Percentiles rank a stretch among this genome's conserved stretches.
phyloP scores from a whole-genome alignment of 2,888 invertebrate genomes.

The Arenicola marina region DNA sequence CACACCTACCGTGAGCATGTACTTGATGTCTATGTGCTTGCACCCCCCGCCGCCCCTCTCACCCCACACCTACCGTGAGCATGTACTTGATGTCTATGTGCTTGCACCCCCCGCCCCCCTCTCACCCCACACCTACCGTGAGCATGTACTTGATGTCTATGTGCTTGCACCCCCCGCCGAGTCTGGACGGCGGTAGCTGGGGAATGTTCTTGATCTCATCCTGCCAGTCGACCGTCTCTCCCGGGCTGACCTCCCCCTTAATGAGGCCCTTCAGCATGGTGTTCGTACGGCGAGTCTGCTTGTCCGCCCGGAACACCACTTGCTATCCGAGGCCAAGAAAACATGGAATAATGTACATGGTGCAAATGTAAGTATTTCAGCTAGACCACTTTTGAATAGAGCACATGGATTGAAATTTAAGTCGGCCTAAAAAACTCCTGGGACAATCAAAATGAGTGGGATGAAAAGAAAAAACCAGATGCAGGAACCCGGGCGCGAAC shows the following conservation, averaged over 20 bases:
- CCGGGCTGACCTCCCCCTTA: conserved; percentile 20
- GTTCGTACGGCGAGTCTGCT: conserved; percentile 62
- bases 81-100: conserved; percentile 33
- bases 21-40: too few species aligned
- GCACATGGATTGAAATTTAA: too few species aligned
- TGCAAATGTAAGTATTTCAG: too few species aligned
- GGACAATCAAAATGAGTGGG: too few species aligned
- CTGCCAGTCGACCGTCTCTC: conserved; percentile 23
- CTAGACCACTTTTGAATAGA: too few species aligned
- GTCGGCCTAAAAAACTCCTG: too few species aligned
- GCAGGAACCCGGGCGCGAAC: too few species aligned
- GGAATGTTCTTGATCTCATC: conserved; percentile 28
- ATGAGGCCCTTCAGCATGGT: conserved; percentile 21
- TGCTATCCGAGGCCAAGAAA: conserved; percentile 65
- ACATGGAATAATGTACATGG: too few species aligned
- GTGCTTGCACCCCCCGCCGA: conserved; percentile 33
- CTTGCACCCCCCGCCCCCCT: conserved; percentile 33
- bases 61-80: too few species aligned
- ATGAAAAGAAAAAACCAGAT: too few species aligned
- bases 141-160: conserved; percentile 34
- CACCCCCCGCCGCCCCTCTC: too few species aligned
- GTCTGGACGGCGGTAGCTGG: conserved; percentile 21
- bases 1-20: too few species aligned
- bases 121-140: conserved; percentile 26
- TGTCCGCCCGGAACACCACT: conserved; percentile 59